These are phyloP conservation scores for Hypomecis punctinalis DNA, from an alignment of 2,888 invertebrate species.

Conservation along the genomic window DNA sequence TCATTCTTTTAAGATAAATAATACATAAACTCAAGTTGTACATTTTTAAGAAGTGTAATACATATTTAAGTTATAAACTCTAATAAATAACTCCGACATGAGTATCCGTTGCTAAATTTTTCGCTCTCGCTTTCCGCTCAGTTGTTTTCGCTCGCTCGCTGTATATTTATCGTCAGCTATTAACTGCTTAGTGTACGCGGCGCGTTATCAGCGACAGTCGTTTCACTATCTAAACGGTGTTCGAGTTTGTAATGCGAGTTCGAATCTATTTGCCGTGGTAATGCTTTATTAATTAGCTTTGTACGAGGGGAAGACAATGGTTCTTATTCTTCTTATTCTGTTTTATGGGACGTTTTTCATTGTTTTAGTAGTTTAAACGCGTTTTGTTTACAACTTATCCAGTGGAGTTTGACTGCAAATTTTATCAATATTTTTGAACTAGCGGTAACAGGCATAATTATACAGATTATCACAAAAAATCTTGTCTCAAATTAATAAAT, in stretches of 20 bases:
- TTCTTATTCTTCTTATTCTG: neutral
- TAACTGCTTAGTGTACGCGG: constrained; percentile 63
- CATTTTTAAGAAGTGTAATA: no score
- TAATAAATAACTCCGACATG: no score
- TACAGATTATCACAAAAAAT: no score
- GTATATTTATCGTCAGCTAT: constrained; percentile 71
- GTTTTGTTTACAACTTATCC: no score
- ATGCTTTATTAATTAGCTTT: constrained; percentile 47
- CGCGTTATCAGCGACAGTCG: constrained; percentile 63
- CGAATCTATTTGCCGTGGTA: constrained; percentile 49
- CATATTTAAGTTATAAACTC: no score
- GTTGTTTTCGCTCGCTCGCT: constrained; percentile 31
- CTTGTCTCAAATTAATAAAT: no score
- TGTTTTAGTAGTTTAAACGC: neutral
- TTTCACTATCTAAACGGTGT: constrained; percentile 60
- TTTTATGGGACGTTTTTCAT: neutral
- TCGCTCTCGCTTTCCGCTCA: constrained; percentile 23
- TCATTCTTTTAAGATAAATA: no score
- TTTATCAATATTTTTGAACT: no score
- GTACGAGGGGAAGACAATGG: constrained; percentile 26
- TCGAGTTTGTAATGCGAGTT: constrained; percentile 51
- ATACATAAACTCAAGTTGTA: no score
- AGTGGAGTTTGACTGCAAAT: no score
- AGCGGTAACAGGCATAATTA: no score
- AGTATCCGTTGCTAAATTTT: neutral